Evolutionary conservation across 2,113 vertebrate species (phyloP).

Genomic region (Rhinolophus ferrumequinum): DNA sequence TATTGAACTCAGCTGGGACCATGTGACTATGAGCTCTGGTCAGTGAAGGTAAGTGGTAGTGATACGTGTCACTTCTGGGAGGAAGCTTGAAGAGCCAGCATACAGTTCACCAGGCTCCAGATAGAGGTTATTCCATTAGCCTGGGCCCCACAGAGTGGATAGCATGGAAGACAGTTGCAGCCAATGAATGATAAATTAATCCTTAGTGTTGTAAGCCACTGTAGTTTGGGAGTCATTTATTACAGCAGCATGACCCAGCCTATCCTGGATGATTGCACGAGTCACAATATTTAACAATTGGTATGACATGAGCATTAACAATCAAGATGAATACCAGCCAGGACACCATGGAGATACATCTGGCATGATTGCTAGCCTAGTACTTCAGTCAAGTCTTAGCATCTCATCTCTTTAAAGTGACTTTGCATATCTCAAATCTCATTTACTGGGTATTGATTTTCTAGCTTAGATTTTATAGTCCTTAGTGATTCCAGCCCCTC

Average conservation of each 20-base stretch:
- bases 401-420: not conserved
- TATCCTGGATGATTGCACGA: not conserved
- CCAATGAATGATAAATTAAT: not conserved
- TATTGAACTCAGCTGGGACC: not conserved
- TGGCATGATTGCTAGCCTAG: not conserved
- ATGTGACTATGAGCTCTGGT: not conserved
- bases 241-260: not conserved
- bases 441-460: conserved; percentile 41
- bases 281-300: not conserved
- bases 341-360: not conserved
- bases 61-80: not conserved
- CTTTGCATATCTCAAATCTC: conserved; percentile 46
- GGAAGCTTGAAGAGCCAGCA: not conserved
- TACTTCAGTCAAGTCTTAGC: not conserved
- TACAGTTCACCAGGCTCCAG: not conserved
- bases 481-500: not conserved
- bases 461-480: conserved; percentile 31
- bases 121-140: not conserved
- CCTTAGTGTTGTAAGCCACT: not conserved
- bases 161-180: not conserved
- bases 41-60: not conserved
- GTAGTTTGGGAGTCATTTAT: not conserved
- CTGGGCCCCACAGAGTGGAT: no score
- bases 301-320: not conserved
- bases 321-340: not conserved